These are phyloP conservation scores for Ylistrum balloti DNA, from an alignment of 1,140 invertebrate species.

Conservation along the genomic window DNA sequence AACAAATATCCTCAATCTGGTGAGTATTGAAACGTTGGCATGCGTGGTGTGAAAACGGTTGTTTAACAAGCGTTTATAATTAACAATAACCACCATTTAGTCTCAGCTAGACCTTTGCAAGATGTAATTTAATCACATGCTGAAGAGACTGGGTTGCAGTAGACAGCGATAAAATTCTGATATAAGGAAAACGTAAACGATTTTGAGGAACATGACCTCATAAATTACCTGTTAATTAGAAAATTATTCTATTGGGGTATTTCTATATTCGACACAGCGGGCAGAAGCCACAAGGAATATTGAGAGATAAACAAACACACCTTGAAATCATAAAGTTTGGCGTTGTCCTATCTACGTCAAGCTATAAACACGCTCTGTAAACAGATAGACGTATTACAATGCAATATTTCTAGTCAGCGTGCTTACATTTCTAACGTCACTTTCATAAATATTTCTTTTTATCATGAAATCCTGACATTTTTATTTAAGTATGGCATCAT, in stretches of 20 bases:
- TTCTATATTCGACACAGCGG: background rate
- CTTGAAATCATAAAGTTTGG: background rate
- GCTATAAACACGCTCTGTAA: background rate
- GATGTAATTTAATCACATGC: background rate
- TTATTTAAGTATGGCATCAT: background rate
- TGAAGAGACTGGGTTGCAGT: background rate
- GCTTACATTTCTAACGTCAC: background rate
- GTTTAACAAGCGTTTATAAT: too few species aligned
- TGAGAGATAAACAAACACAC: background rate
- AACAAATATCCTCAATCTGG: too few species aligned
- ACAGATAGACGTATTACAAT: background rate
- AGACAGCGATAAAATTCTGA: background rate
- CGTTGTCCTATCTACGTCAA: background rate
- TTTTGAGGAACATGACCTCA: background rate
- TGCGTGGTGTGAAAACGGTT: background rate
- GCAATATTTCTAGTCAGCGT: background rate
- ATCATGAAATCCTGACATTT: background rate
- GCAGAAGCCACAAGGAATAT: background rate
- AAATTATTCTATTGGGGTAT: background rate
- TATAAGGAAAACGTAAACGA: conserved; percentile 14
- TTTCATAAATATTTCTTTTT: background rate
- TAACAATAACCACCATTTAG: background rate
- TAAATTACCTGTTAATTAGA: background rate
- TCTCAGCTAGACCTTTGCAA: background rate
- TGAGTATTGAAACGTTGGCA: background rate